Conservation (phyloP, 2,797 vertebrate species). For the Amphiprion clarkii region DNA sequence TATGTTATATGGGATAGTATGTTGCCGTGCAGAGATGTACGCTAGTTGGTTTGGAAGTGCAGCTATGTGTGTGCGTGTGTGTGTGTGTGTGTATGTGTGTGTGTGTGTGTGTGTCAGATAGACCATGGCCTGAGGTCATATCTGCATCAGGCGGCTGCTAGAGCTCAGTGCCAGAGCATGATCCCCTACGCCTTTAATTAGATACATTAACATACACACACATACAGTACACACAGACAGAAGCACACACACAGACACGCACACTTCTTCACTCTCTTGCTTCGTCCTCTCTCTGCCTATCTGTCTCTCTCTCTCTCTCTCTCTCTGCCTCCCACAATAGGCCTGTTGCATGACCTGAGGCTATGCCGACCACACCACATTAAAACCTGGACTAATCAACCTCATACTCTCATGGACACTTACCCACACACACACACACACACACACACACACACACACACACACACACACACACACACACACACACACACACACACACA, state of each 20-base stretch:
- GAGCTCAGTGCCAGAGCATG: constrained; percentile 80
- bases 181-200: constrained; percentile 87
- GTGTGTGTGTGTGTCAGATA: constrained; percentile 53
- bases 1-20: constrained; percentile 26
- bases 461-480: constrained; percentile 15
- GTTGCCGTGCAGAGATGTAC: constrained; percentile 24
- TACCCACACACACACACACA: constrained; percentile 65
- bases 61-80: constrained; percentile 26
- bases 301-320: constrained; percentile 30
- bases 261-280: constrained; percentile 51
- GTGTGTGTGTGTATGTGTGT: constrained; percentile 38
- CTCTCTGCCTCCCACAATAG: constrained; percentile 77
- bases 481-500: constrained; percentile 12
- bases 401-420: constrained; percentile 83
- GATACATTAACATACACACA: constrained; percentile 86
- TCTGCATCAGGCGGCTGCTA: constrained; percentile 78
- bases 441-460: constrained; percentile 25
- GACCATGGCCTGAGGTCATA: constrained; percentile 84
- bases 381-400: constrained; percentile 87
- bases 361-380: constrained; percentile 87
- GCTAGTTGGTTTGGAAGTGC: constrained; percentile 45
- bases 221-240: constrained; percentile 22
- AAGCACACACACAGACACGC: constrained; percentile 32
- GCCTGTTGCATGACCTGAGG: constrained; percentile 87
- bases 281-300: constrained; percentile 37